Evolutionary conservation across 2,113 vertebrate genomes (phyloP).

Genomic region (Calonectris borealis): DNA sequence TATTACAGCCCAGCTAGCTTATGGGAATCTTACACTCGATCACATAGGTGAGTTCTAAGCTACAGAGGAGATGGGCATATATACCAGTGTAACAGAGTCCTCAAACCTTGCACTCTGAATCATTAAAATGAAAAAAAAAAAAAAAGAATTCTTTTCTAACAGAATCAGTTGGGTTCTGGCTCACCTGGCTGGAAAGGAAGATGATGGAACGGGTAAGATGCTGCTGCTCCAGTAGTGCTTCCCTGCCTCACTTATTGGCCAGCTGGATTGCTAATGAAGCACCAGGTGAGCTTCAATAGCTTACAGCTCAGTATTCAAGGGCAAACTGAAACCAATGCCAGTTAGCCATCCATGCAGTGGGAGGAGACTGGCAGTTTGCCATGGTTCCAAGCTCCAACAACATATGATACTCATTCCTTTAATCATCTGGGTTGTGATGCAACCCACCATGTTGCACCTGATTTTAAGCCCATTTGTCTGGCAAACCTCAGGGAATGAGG

Average conservation of each 20-base stretch:
- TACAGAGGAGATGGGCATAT: neutral
- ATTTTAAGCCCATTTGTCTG: neutral
- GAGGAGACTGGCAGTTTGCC: neutral
- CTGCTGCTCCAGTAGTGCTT: neutral
- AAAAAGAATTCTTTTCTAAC: neutral
- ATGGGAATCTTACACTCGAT: neutral
- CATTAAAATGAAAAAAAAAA: neutral
- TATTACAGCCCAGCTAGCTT: neutral
- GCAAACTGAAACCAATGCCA: neutral
- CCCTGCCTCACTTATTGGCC: neutral
- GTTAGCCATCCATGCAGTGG: neutral
- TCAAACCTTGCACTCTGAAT: neutral
- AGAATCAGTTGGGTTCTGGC: neutral
- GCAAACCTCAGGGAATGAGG: neutral
- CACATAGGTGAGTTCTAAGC: neutral
- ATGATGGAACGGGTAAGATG: fast-evolving
- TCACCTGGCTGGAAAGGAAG: neutral
- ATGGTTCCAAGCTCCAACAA: fast-evolving
- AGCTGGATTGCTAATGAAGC: neutral
- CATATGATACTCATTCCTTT: neutral
- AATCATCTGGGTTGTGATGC: neutral
- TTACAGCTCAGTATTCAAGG: neutral
- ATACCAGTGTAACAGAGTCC: neutral
- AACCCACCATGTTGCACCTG: neutral
- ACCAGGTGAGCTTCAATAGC: neutral